Evolutionary conservation across 2,113 vertebrate species (phyloP).

Genomic region (Irena cyanogastra): DNA sequence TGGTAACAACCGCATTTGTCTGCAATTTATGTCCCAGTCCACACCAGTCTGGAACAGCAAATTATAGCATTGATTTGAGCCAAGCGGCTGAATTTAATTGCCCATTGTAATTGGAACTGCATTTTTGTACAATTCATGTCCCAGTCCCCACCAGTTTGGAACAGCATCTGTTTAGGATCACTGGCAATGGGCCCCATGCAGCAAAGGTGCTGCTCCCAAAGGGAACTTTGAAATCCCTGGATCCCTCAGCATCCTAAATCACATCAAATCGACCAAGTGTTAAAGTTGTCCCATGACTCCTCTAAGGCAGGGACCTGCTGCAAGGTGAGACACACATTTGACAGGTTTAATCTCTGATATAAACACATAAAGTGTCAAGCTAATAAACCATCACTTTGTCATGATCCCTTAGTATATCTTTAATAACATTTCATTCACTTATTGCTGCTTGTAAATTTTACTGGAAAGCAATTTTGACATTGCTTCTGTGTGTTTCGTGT

Average conservation of each 20-base stretch:
- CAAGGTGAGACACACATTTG: not conserved
- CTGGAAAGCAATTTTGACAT: not conserved
- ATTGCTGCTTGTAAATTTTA: not conserved
- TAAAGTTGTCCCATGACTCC: not conserved
- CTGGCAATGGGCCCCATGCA: fast-evolving
- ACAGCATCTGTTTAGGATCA: not conserved
- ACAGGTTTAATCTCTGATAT: not conserved
- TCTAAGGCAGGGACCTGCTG: not conserved
- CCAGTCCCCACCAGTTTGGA: not conserved
- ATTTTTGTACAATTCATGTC: not conserved
- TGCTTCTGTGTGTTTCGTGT: not conserved
- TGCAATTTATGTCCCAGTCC: not conserved
- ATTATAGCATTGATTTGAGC: not conserved
- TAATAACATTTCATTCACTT: not conserved
- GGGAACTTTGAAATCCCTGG: not conserved
- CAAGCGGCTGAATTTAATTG: not conserved
- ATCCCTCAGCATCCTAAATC: not conserved
- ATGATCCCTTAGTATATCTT: not conserved
- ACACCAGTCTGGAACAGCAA: not conserved
- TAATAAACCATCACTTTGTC: not conserved
- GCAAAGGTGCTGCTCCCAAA: not conserved
- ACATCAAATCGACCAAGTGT: fast-evolving
- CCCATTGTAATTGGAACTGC: not conserved
- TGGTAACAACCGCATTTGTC: not conserved
- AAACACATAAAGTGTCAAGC: not conserved